Evolutionary conservation across 2,113 vertebrate genomes (phyloP), one percentile per base, ranked within the genome.

Genomic region (Jaculus jaculus): DNA sequence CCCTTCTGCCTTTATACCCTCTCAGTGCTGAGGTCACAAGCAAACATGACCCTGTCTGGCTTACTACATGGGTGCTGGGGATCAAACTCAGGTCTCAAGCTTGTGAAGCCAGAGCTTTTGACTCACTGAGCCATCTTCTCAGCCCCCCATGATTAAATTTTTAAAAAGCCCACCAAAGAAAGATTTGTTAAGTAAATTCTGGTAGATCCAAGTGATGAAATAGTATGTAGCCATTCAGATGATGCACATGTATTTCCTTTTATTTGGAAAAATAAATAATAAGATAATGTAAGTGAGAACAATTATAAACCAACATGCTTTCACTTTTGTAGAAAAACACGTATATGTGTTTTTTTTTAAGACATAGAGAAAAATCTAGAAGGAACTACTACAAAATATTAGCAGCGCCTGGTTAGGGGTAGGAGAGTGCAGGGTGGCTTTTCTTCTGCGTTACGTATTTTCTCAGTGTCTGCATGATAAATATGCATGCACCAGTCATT

Each of bases 291-390:
- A 69, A 72, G 16, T 74, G 66, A 82, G 47, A 87, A 47, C 84
- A 28, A 71, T 15, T 66, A 10, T 83, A 42, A 68, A 54, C 18
- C 13, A 74, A 30, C 42, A 28, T 81, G 39, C 1, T 92, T 85
- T 92, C 15, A 90, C 80, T 92, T 91, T 87, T 92, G 21, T 73
- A 75, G 91, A 63, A 87, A 69, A 94, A 51, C 58, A 65, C 32
- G n/a, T 85, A 26, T 86, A 17, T 3, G 2, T 39, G 58, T 90
- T 54, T 66, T 42, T 60, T 61, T 71, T 93, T 42, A 39, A 79
- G 60, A 30, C 20, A 66, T 11, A 47, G 60, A 75, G 28, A 34
- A 85, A 79, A 66, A 20, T 68, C 71, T 68, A 51, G 60, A 90
- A 90, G 63, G 26, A 71, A 54, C 47, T 74, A 20, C 13, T 78